Evolutionary conservation across 30 jellyfish, hydroid and myxozoan genomes (phyloP), one percentile per base, ranked within the genome.

Genomic region (Aurelia sp.): DNA sequence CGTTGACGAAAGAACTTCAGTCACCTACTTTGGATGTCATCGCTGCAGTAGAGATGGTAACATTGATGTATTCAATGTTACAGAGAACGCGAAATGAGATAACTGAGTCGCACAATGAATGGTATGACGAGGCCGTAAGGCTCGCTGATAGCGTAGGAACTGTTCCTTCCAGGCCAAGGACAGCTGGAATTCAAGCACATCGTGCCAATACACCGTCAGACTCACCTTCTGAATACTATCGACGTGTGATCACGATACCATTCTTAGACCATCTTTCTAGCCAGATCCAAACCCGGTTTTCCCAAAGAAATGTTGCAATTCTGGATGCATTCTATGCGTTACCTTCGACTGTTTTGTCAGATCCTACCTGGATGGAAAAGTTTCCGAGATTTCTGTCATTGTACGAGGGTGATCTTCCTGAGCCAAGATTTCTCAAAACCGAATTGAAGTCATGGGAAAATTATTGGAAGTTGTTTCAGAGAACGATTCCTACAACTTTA

Each of bases 1-100:
- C 95, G n/a, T 47, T 85, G 13, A 85, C 95, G 35, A 88, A 77
- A 60, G 82, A 88, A 22, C 74, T 78, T 2, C 96, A 88, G 76
- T 21, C 77, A 6, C 10, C 85, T 3, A 33, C 78, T 0, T 21
- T 62, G 21, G 95, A 86, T 63, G 95, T 68, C 35, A 63, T 67
- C 10, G 86, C 71, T 0, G 68, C 69, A 1, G 31, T 12, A 4
- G 62, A 67, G 51, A 78, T 6, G 41, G 76, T 76, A 7, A 27
- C 86, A 13, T 5, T 77, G 17, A 66, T 87, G 41, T 53, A 20
- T 58, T 41, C 87, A 35, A 67, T 59, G 70, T 50, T 76, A 27
- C 67, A 65, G 66, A 64, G 67, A 8, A 16, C 55, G 66, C 38
- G 77, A 18, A 19, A 13, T 11, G 89, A 74, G 31, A 65, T 74